These are phyloP conservation scores for Epizoanthus illoricatus DNA, from an alignment of 92 coral and sea anemone species.

Conservation along the genomic window DNA sequence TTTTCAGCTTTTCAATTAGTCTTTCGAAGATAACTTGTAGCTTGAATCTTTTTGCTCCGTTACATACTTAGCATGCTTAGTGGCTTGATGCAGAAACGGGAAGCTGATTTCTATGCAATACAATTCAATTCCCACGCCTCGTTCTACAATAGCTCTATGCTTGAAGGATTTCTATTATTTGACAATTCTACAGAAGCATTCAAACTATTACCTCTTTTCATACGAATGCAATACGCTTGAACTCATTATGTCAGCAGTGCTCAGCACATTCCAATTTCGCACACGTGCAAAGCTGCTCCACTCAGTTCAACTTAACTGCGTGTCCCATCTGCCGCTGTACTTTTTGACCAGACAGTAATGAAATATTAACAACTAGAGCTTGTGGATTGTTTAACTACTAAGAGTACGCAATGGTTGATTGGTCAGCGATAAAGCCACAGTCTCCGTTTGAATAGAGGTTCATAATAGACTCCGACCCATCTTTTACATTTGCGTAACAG, in stretches of 20 bases:
- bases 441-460: not conserved
- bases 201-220: conserved; percentile 24
- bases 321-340: not conserved
- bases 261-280: not conserved
- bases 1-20: not conserved
- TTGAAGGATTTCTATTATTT: not conserved
- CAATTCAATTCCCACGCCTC: not conserved
- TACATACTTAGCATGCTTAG: too few relatives aligned
- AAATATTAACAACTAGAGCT: conserved; percentile 15
- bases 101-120: too few relatives aligned
- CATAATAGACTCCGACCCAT: too few relatives aligned
- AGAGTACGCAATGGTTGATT: conserved; percentile 10
- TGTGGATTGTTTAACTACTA: not conserved
- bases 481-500: too few relatives aligned
- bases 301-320: not conserved
- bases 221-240: not conserved
- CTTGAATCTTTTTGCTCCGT: not conserved
- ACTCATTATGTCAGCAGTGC: not conserved
- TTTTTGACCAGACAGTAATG: not conserved
- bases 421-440: conserved; percentile 1
- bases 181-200: not conserved
- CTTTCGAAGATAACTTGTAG: not conserved
- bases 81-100: too few relatives aligned
- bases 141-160: conserved; percentile 8
- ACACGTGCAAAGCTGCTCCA: not conserved